Evolutionary conservation across 2,113 vertebrate genomes (phyloP), one percentile per base, ranked within the genome.

Genomic region (Tachysurus vachellii): DNA sequence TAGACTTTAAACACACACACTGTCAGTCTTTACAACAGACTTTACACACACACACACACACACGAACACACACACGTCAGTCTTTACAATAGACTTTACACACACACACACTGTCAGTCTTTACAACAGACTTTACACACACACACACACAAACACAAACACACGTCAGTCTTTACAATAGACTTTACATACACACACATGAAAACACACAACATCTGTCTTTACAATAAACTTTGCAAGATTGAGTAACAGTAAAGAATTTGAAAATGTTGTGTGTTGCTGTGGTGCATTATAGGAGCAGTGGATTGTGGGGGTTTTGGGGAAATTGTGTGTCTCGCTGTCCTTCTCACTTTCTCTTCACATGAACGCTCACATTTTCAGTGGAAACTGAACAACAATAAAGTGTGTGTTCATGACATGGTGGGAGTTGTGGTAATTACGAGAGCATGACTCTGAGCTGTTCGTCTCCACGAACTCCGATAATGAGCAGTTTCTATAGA

Each of bases 221-320:
- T 36, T 36, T 36, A 36, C 36, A 36, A 36, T 36, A 36, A 2
- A 36, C 36, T 36, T 36, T 36, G n/a, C n/a, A n/a, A n/a, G n/a
- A n/a, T n/a, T 80, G 76, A 56, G n/a, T 26, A 80, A 11, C 1
- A n/a, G 31, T 10, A 19, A 31, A 31, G 13, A 16, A 53, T 1
- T 75, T 36, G 36, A 0, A 12, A n/a, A n/a, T 10, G 10, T 53
- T 31, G 77, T 57, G 53, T 31, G 76, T 3, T 8, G 2, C 76
- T 80, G 50, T 56, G 76, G 50, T 80, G 77, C 53, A 80, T 80
- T 54, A 31, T 80, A 53, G 28, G 77, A 80, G 77, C n/a, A 56
- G n/a, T 3, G 7, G n/a, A 57, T 57, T 57, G 47, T 19, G 53
- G 8, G 17, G 36, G 5, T 5, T 16, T 31, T 31, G 26, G 54